Conservation (phyloP, 2,113 vertebrate genomes). For the Kryptolebias marmoratus region DNA sequence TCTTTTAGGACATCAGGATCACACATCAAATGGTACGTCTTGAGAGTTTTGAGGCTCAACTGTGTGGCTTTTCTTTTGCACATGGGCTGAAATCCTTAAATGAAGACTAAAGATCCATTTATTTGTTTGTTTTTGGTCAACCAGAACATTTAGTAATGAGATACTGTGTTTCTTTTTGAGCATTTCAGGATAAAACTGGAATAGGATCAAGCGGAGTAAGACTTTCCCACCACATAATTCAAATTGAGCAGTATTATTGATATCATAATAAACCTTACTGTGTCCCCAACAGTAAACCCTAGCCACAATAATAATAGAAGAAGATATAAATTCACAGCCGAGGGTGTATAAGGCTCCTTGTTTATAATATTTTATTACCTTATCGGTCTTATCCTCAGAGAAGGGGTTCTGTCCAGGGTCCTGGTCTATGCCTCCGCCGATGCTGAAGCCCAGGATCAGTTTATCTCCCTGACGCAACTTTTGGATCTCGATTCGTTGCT, state of each 20-base stretch:
- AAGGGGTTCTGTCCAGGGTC: slow-evolving; percentile 96
- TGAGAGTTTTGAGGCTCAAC: background rate
- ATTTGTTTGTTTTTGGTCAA: no score
- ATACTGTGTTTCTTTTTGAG: no score
- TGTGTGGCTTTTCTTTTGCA: background rate
- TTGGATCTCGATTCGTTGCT: slow-evolving; percentile 95
- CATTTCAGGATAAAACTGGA: no score
- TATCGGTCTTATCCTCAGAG: slow-evolving; percentile 95
- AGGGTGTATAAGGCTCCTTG: background rate
- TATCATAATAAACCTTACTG: no score
- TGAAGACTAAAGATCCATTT: background rate
- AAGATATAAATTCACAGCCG: background rate
- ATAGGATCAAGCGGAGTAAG: no score
- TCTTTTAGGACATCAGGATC: background rate
- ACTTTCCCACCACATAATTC: no score
- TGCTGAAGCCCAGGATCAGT: slow-evolving; percentile 96
- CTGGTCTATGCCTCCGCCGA: slow-evolving; percentile 98
- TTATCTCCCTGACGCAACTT: slow-evolving; percentile 90
- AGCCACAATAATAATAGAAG: no score
- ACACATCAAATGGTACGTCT: background rate
- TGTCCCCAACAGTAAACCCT: no score
- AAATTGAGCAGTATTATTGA: no score
- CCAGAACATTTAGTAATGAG: no score
- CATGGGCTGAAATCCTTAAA: no score
- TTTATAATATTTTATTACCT: slow-evolving; percentile 76